A percentile compares a stretch with the other conserved stretches of the same genome.
Evolutionary conservation across 2,113 vertebrate genomes (phyloP).

Genomic region (Ictalurus punctatus): DNA sequence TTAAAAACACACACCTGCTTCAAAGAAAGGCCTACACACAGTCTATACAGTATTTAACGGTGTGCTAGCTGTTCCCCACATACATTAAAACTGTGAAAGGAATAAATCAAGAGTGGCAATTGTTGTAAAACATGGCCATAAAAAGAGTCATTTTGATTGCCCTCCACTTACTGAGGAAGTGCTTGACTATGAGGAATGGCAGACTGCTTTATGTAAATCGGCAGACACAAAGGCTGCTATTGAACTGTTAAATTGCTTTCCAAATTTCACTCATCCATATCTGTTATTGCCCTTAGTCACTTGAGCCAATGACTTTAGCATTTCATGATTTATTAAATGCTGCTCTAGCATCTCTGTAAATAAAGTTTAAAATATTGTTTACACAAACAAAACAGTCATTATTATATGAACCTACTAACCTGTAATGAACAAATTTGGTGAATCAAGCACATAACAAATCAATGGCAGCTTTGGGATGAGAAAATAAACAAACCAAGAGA

Average conservation of each 20-base stretch:
- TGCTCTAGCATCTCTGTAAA: not conserved
- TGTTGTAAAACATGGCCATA: slow-evolving; percentile 44
- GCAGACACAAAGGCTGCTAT: slow-evolving; percentile 25
- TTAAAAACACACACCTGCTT: slow-evolving; percentile 30
- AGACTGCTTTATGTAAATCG: slow-evolving; percentile 31
- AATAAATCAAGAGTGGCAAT: slow-evolving; percentile 45
- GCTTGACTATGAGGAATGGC: slow-evolving; percentile 23
- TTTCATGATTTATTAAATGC: not conserved
- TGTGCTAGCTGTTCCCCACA: not conserved
- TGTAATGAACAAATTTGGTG: slow-evolving; percentile 5
- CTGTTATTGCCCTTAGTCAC: not conserved
- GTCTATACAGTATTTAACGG: not conserved
- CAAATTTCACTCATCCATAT: slow-evolving; percentile 22
- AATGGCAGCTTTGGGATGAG: not conserved
- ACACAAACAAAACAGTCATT: not conserved
- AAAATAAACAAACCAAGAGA: slow-evolving; percentile 20
- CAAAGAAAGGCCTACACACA: slow-evolving; percentile 12
- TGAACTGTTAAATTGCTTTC: slow-evolving; percentile 31
- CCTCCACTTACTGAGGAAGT: slow-evolving; percentile 31
- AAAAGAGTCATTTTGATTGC: slow-evolving; percentile 44
- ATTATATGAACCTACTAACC: not conserved
- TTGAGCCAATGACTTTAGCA: not conserved
- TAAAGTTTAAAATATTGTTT: not conserved
- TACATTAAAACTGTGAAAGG: slow-evolving; percentile 20
- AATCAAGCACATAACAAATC: not conserved